Percentiles rank a stretch among this genome's conserved stretches.
Evolutionary conservation across 2,888 invertebrate genomes (phyloP).

Genomic region (Cepaea hortensis): DNA sequence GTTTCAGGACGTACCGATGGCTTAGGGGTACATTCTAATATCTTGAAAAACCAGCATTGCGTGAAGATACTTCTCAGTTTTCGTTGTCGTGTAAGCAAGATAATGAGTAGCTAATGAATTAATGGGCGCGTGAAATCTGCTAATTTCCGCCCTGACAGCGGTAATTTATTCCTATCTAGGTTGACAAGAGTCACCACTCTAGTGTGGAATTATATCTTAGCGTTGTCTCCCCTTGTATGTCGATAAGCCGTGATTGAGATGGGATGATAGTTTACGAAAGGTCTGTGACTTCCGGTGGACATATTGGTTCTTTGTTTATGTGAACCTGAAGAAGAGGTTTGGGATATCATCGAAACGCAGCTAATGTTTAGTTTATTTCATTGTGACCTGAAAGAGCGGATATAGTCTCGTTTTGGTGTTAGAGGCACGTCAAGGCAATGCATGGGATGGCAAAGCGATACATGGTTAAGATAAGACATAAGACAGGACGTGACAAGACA

Average conservation of each 20-base stretch:
- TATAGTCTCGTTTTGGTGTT: no score
- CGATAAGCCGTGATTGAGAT: background rate
- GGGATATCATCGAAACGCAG: background rate
- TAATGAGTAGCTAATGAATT: slow-evolving; percentile 4
- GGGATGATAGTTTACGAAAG: background rate
- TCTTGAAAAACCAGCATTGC: background rate
- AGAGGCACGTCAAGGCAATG: no score
- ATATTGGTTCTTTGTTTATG: background rate
- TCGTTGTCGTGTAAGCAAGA: background rate
- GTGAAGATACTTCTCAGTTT: background rate
- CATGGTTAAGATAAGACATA: no score
- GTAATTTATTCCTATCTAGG: background rate
- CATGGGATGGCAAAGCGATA: no score
- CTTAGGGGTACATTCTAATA: background rate
- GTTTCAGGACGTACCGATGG: background rate
- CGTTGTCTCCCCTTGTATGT: no score
- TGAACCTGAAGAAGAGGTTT: background rate
- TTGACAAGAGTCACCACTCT: background rate
- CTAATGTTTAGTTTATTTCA: background rate
- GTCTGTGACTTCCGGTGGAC: background rate
- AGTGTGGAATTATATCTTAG: background rate
- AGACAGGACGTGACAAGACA: no score
- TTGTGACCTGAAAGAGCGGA: no score
- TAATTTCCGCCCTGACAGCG: background rate
- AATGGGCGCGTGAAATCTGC: background rate